Evolutionary conservation across 2,888 invertebrate genomes (phyloP).

Genomic region (Apotomis capreana): DNA sequence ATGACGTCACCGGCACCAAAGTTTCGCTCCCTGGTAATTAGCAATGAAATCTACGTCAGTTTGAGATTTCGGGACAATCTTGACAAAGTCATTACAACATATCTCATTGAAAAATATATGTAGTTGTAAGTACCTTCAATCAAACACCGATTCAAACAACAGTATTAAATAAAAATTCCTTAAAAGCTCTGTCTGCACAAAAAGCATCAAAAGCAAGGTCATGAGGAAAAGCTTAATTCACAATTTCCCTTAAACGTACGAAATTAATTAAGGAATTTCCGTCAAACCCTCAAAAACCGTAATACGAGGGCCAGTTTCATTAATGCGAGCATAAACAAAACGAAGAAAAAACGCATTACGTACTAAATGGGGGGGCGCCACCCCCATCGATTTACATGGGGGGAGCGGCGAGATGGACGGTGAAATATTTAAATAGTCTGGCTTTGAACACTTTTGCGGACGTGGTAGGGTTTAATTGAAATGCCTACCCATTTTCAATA

Average conservation of each 20-base stretch:
- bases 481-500: slow-evolving; percentile 32
- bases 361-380: slow-evolving; percentile 55
- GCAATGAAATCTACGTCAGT: no score
- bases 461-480: slow-evolving; percentile 47
- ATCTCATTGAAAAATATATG: no score
- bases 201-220: background rate
- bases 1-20: no score
- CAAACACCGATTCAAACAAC: no score
- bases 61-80: no score
- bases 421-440: slow-evolving; percentile 63
- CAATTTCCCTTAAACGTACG: background rate
- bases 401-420: slow-evolving; percentile 51
- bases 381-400: slow-evolving; percentile 65
- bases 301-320: slow-evolving; percentile 58
- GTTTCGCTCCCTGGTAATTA: no score
- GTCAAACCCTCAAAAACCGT: slow-evolving; percentile 14
- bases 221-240: background rate
- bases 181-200: background rate
- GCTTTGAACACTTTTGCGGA: slow-evolving; percentile 54
- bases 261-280: slow-evolving; percentile 21
- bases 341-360: slow-evolving; percentile 51
- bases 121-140: no score
- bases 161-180: no score
- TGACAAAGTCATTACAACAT: no score
- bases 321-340: slow-evolving; percentile 65